Evolutionary conservation across 2,113 vertebrate genomes (phyloP).

Genomic region (Hyperoodon ampullatus): DNA sequence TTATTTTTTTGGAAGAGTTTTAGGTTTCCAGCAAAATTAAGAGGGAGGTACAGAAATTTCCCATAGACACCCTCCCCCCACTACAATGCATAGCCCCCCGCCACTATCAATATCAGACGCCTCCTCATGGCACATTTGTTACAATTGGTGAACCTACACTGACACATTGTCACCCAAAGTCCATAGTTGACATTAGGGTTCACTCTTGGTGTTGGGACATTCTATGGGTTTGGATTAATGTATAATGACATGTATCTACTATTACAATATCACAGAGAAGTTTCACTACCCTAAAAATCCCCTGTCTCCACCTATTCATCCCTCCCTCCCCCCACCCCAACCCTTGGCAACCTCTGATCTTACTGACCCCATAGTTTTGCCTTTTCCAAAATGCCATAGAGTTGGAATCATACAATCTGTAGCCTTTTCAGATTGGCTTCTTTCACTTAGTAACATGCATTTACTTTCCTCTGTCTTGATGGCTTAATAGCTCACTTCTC

Average conservation of each 20-base stretch:
- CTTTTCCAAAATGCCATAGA: background rate
- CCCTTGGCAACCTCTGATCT: background rate
- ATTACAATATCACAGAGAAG: accelerated
- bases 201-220: accelerated
- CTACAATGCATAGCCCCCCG: background rate
- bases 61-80: background rate
- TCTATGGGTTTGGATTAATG: background rate
- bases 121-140: background rate
- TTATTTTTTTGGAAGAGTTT: background rate
- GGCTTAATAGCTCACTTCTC: background rate
- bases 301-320: accelerated
- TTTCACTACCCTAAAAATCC: background rate
- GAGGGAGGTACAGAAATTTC: background rate
- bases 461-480: background rate
- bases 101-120: accelerated
- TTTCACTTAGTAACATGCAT: background rate
- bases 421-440: background rate
- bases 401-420: background rate
- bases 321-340: background rate
- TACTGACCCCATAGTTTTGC: background rate
- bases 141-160: accelerated
- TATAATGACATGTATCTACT: background rate
- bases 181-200: accelerated
- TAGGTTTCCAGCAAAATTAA: background rate
- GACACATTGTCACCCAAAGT: background rate